Conservation (phyloP, 2,888 invertebrate species). For the Brachynemurus nebulosus region DNA sequence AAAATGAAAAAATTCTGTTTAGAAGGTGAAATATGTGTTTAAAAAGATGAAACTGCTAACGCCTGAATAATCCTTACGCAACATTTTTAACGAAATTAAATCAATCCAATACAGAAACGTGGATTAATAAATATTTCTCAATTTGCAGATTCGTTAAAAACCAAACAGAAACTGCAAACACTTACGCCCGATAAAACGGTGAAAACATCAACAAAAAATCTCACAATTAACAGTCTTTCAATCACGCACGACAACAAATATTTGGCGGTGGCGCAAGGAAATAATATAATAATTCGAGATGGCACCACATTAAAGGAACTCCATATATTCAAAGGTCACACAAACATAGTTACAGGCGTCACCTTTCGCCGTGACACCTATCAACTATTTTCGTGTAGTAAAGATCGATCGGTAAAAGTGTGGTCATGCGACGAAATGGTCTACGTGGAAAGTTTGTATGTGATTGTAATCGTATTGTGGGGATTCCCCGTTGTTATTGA, state of each 20-base stretch:
- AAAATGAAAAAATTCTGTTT: no score
- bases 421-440: conserved; percentile 96
- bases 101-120: no score
- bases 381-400: conserved; percentile 66
- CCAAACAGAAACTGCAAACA: conserved; percentile 44
- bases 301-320: conserved; percentile 59
- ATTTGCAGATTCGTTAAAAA: conserved; percentile 40
- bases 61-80: no score
- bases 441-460: conserved; percentile 81
- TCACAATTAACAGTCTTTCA: conserved; percentile 48
- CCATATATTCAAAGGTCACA: conserved; percentile 70
- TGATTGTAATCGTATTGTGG: conserved; percentile 9
- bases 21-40: no score
- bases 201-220: not conserved
- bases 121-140: no score
- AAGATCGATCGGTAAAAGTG: conserved; percentile 73
- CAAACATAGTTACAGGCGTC: conserved; percentile 57
- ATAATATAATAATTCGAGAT: conserved; percentile 72
- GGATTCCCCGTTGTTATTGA: not conserved
- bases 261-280: conserved; percentile 53
- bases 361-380: conserved; percentile 76
- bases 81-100: no score
- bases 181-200: conserved; percentile 31
- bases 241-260: conserved; percentile 69
- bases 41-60: no score